A percentile compares a stretch with the other conserved stretches of the same genome.
Evolutionary conservation across 2,113 vertebrate genomes (phyloP).

Genomic region (Phyllopteryx taeniolatus): DNA sequence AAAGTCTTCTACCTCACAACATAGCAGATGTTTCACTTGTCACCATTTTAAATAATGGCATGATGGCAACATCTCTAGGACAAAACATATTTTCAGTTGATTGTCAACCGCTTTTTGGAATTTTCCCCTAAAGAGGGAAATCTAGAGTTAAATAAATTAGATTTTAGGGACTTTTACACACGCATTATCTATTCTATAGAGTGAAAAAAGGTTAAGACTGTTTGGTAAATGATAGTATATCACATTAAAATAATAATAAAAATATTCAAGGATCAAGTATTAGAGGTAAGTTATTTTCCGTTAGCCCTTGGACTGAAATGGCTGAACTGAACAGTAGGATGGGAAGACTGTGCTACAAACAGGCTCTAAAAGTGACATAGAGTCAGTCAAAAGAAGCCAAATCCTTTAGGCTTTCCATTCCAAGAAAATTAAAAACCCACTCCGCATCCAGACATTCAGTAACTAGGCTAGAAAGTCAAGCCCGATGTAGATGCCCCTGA

Average conservation of each 20-base stretch:
- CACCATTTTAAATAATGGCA: slow-evolving; percentile 60
- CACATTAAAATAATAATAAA: slow-evolving; percentile 16
- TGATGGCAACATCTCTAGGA: slow-evolving; percentile 42
- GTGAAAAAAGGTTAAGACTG: slow-evolving; percentile 58
- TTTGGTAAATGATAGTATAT: slow-evolving; percentile 58
- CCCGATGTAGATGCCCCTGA: background rate
- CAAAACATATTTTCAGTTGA: slow-evolving; percentile 71
- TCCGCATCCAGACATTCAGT: slow-evolving; percentile 46
- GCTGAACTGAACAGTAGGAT: slow-evolving; percentile 36
- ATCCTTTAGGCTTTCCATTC: slow-evolving; percentile 52
- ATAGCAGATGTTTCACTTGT: slow-evolving; percentile 39
- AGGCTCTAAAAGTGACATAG: slow-evolving; percentile 28
- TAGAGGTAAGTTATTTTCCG: slow-evolving; percentile 64
- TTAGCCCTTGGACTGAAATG: slow-evolving; percentile 69
- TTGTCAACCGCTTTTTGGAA: slow-evolving; percentile 74
- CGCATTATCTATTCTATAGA: slow-evolving; percentile 23
- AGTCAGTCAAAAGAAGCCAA: slow-evolving; percentile 43
- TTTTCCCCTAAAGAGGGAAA: slow-evolving; percentile 61
- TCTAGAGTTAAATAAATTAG: slow-evolving; percentile 58
- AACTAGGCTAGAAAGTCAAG: slow-evolving; percentile 16
- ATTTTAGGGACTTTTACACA: slow-evolving; percentile 47
- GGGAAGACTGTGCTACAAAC: slow-evolving; percentile 49
- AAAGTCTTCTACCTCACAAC: slow-evolving; percentile 33
- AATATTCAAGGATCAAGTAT: slow-evolving; percentile 64
- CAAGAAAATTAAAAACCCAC: slow-evolving; percentile 29